Conservation (phyloP, 1,140 invertebrate species). For the Lucilia sericata region DNA sequence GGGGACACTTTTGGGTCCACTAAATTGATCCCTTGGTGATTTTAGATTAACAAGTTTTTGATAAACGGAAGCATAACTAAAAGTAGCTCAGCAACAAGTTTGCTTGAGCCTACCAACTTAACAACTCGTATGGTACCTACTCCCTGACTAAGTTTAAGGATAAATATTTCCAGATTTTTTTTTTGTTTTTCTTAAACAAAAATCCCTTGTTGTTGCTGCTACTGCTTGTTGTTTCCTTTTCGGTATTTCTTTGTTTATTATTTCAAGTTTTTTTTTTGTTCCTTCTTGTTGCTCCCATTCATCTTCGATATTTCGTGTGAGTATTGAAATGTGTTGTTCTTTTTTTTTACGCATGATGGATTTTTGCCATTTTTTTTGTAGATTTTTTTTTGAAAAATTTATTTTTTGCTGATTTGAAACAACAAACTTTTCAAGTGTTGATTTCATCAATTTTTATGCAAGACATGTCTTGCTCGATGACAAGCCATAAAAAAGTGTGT, state of each 20-base stretch:
- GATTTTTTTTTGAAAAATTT: not conserved
- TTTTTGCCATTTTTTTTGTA: not conserved
- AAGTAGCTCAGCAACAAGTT: too few species aligned
- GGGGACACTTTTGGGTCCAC: too few species aligned
- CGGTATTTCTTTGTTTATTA: not conserved
- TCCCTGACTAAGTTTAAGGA: too few species aligned
- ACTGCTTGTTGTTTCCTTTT: not conserved
- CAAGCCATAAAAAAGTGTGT: slow-evolving; percentile 25
- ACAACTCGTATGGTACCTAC: too few species aligned
- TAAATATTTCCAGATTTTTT: too few species aligned
- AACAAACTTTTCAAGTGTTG: slow-evolving; percentile 36
- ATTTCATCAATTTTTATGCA: slow-evolving; percentile 42
- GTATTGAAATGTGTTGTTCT: not conserved
- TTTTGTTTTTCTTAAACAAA: too few species aligned
- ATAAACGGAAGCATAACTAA: too few species aligned
- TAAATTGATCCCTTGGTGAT: too few species aligned
- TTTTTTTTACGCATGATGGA: slow-evolving; percentile 9
- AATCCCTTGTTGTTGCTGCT: not conserved
- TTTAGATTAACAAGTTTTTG: too few species aligned
- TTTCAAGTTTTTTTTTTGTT: not conserved
- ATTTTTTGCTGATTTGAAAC: slow-evolving; percentile 1
- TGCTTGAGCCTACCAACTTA: too few species aligned
- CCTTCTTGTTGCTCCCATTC: not conserved
- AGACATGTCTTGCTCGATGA: slow-evolving; percentile 33
- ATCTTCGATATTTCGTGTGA: not conserved